Base-by-base conservation (phyloP, 2,888 invertebrate species). In the Caenorhabditis sp. region DNA sequence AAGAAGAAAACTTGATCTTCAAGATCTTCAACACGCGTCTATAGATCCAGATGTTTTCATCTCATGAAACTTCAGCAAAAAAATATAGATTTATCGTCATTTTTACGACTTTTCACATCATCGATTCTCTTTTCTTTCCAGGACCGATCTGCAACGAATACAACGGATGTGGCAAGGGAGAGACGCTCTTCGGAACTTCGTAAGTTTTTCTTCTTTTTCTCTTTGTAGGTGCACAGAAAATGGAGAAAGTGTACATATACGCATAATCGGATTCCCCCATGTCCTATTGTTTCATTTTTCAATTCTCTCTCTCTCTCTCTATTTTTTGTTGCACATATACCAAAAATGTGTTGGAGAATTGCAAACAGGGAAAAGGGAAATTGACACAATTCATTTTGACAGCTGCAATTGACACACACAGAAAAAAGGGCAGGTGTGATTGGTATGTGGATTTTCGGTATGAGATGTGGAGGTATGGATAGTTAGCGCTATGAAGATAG, bases 141-240 rank as follows among this genome's bases (percentile, higher is more conserved):
- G 82, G 86, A 66, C 85, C 88, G 22, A 85, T 90, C 26, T 90
- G 90, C 85, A 88, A 91, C 75, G 88, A 89, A 64, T 90, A 66
- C 72, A 61, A 80, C 69, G 90, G 90, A 56, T 90, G 90, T 69
- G 86, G 86, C 6, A 77, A 76, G 24, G 89, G 87, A 41, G 70
- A 85, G 44, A 84, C 89, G 0, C 84, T 87, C 19, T 84, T 80
- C 80, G 79, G 85, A 38, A 79, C 84, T 44, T 87, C 87, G 89
- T 90, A 74, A 74, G 90, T 88, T 24, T 28, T 64, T 47, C 6
- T 26, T 59, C 41, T 64, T 70, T 63, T 59, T 38, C 14, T 56
- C 44, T 66, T 51, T 14, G 19, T 35, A 8, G 38, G 24, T n/a
- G n/a, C n/a, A 51, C 38, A 66, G 8, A 26, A 26, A 19, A 44